Evolutionary conservation across 2,797 vertebrate genomes (phyloP), one percentile per base, ranked within the genome.

Genomic region (Phrynocephalus vlangalii): DNA sequence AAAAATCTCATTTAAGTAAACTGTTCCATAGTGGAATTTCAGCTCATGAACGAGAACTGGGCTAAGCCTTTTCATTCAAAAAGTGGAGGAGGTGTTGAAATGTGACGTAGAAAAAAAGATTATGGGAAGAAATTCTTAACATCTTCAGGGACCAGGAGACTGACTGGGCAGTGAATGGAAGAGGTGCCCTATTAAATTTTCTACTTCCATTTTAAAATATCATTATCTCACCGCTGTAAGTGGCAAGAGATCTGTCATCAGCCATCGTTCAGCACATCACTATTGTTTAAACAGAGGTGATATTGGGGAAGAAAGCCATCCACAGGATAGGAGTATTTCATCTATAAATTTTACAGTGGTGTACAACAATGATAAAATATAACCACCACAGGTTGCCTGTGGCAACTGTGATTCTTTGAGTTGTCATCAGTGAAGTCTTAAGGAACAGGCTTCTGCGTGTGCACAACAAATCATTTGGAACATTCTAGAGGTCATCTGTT

Each of bases 1-100:
- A 66, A 92, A 92, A n/a, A 63, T 5, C 11, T 66, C 9, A 79
- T 38, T 85, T n/a, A 87, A 84, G 92, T 28, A 76, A 84, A 76
- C 18, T 79, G 88, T 84, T 91, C 52, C 84, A 63, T 15, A 63
- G 60, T 63, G 60, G 60, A 20, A 63, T 63, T 66, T 30, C 70
- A 30, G 70, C 70, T 72, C 18, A 18, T 63, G 5, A 16, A 16
- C 70, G n/a, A 16, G 70, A 72, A 15, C 6, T 72, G n/a, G 13
- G n/a, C 28, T 3, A 13, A 72, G 26, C 28, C 70, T 13, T 72
- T 72, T 72, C n/a, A 15, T 72, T 15, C 30, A n/a, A 15, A 30
- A 30, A 16, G n/a, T 9, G 28, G 26, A 28, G 26, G 68, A n/a
- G n/a, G 16, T 20, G 20, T 63, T 30, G n/a, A 30, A 30, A 72